These are phyloP conservation scores for Heterotis niloticus DNA, from an alignment of 2,113 vertebrate genomes.

Conservation along the genomic window DNA sequence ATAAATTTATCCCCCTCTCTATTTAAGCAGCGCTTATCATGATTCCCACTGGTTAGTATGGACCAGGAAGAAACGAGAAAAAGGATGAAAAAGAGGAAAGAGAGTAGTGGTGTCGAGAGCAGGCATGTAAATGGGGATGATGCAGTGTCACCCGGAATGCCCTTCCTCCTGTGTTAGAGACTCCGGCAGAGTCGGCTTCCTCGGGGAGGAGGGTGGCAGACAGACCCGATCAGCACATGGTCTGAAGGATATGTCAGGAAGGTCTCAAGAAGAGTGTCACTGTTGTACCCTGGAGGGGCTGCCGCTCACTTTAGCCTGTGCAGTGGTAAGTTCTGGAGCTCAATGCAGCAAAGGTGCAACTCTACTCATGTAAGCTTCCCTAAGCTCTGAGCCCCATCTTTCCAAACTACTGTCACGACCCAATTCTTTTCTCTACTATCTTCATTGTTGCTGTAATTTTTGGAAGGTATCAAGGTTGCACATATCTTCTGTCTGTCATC, in stretches of 20 bases:
- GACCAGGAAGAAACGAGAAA: too few species aligned
- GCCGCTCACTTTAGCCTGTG: too few species aligned
- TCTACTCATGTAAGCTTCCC: neutral
- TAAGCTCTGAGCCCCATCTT: neutral
- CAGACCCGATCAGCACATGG: neutral
- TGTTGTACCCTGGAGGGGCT: neutral
- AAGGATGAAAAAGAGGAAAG: too few species aligned
- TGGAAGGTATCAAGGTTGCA: constrained; percentile 1
- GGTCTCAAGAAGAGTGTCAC: neutral
- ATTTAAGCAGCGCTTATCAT: too few species aligned
- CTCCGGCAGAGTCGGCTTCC: neutral
- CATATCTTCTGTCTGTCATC: constrained; percentile 10
- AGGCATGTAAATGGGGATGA: too few species aligned
- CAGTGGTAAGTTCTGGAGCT: too few species aligned
- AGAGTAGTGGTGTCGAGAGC: too few species aligned
- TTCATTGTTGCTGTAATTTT: constrained; percentile 26
- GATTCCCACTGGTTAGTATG: too few species aligned
- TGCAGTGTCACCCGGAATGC: neutral
- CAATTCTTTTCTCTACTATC: constrained; percentile 14
- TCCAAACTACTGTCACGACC: neutral
- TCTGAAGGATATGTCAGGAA: too few species aligned
- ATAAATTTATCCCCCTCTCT: too few species aligned
- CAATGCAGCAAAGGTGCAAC: too few species aligned
- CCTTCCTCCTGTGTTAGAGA: neutral
- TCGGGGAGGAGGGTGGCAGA: neutral